These are phyloP conservation scores for Penaeus indicus DNA, from an alignment of 1,140 invertebrate species.

Conservation along the genomic window DNA sequence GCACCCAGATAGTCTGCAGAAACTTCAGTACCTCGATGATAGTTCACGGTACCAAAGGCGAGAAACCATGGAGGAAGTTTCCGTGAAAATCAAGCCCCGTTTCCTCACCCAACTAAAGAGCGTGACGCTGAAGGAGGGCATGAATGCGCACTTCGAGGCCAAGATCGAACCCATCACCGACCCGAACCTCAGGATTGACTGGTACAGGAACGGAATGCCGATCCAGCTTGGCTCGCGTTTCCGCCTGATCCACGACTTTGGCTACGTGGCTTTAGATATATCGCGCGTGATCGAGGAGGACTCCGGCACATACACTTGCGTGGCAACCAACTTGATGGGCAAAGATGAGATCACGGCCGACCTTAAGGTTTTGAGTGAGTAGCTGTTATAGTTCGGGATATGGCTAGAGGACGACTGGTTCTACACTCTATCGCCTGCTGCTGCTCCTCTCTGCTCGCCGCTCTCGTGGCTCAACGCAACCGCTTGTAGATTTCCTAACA, in stretches of 20 bases:
- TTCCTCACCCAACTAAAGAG: slow-evolving; percentile 87
- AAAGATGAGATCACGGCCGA: slow-evolving; percentile 66
- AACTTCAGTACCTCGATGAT: slow-evolving; percentile 92
- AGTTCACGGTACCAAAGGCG: slow-evolving; percentile 85
- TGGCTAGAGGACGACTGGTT: slow-evolving; percentile 5
- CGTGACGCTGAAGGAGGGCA: slow-evolving; percentile 85
- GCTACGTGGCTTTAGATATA: slow-evolving; percentile 93
- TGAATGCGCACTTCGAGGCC: slow-evolving; percentile 97
- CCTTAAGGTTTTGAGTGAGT: slow-evolving; percentile 65
- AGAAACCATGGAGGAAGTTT: slow-evolving; percentile 84
- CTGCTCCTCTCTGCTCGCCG: slow-evolving; percentile 11
- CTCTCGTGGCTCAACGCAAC: background rate
- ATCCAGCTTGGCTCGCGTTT: slow-evolving; percentile 80
- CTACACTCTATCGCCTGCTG: slow-evolving; percentile 44
- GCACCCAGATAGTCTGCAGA: slow-evolving; percentile 87
- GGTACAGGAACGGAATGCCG: slow-evolving; percentile 91
- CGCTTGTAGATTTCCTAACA: too few relatives aligned
- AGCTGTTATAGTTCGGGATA: slow-evolving; percentile 9
- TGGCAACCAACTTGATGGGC: slow-evolving; percentile 90
- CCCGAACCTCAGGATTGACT: slow-evolving; percentile 92
- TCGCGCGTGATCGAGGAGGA: slow-evolving; percentile 93
- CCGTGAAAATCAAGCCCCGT: slow-evolving; percentile 82
- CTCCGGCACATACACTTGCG: slow-evolving; percentile 92
- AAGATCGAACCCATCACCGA: slow-evolving; percentile 97
- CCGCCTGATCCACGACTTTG: slow-evolving; percentile 94